Evolutionary conservation across 1,140 invertebrate genomes (phyloP).

Genomic region (Ptiloglossa arizonensis): DNA sequence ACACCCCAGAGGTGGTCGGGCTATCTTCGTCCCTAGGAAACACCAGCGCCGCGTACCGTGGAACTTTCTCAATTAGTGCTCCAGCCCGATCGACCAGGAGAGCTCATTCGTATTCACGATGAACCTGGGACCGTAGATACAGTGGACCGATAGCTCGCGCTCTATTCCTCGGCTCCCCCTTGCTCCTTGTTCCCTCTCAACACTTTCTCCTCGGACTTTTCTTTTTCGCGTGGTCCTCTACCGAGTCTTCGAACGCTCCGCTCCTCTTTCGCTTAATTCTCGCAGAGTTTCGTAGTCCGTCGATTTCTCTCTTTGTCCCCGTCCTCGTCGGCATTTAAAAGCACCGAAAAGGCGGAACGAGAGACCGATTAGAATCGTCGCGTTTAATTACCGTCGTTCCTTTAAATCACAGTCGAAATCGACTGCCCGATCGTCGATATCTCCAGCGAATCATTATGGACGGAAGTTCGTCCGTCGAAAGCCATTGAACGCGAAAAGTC

Average conservation of each 20-base stretch:
- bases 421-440: neutral
- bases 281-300: neutral
- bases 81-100: slow-evolving; percentile 63
- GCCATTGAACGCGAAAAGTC: too few relatives aligned
- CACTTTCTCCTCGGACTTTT: slow-evolving; percentile 3
- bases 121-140: slow-evolving; percentile 54
- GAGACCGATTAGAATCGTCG: slow-evolving; percentile 21
- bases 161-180: neutral
- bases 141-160: slow-evolving; percentile 33
- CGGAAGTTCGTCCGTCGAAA: neutral
- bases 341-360: neutral
- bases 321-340: neutral
- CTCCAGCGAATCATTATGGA: neutral
- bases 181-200: neutral
- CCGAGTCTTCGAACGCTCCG: neutral
- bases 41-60: slow-evolving; percentile 26
- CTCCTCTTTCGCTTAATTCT: neutral
- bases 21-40: slow-evolving; percentile 52
- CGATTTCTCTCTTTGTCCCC: neutral
- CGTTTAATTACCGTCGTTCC: slow-evolving; percentile 38
- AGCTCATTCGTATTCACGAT: slow-evolving; percentile 71
- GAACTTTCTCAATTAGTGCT: slow-evolving; percentile 73
- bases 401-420: neutral
- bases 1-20: slow-evolving; percentile 29
- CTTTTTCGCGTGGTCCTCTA: neutral